phyloP scores from a whole-genome alignment of 1,140 invertebrate species.

The Cotesia glomerata region DNA sequence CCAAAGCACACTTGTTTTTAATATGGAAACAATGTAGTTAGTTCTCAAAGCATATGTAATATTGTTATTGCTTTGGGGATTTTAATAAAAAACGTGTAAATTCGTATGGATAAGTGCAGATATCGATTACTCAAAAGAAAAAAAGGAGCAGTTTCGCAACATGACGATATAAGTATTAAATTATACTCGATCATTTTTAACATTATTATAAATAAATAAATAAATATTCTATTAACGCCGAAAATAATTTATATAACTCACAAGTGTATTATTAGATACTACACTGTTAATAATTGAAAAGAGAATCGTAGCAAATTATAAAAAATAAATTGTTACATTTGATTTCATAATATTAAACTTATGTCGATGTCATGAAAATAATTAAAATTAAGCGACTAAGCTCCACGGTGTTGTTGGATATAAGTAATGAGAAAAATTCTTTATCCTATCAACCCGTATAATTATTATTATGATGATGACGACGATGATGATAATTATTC shows the following conservation, averaged over 20 bases:
- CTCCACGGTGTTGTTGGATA: conserved; percentile 61
- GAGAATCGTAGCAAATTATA: conserved; percentile 14
- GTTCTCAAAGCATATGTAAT: conserved; percentile 4
- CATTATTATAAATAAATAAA: conserved; percentile 1
- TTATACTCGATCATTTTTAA: no score
- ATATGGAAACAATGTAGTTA: neutral
- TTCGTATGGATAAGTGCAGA: neutral
- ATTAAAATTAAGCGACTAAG: conserved; percentile 54
- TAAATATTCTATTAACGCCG: neutral
- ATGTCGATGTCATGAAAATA: conserved; percentile 62
- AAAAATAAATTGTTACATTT: conserved; percentile 46
- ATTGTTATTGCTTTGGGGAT: conserved; percentile 2
- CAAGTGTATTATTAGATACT: neutral
- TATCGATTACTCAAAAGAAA: neutral
- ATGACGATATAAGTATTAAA: no score
- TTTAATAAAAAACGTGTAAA: neutral
- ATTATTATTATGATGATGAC: conserved; percentile 43
- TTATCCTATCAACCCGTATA: conserved; percentile 62
- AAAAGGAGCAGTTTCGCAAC: neutral
- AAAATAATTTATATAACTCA: no score
- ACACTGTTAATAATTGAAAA: conserved; percentile 18
- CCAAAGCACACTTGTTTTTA: neutral
- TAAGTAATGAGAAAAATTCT: conserved; percentile 52
- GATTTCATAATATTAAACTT: conserved; percentile 60
- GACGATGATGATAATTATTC: conserved; percentile 57